Base-by-base conservation (phyloP, 2,888 invertebrate genomes). In the Ennomos fuscantarius region DNA sequence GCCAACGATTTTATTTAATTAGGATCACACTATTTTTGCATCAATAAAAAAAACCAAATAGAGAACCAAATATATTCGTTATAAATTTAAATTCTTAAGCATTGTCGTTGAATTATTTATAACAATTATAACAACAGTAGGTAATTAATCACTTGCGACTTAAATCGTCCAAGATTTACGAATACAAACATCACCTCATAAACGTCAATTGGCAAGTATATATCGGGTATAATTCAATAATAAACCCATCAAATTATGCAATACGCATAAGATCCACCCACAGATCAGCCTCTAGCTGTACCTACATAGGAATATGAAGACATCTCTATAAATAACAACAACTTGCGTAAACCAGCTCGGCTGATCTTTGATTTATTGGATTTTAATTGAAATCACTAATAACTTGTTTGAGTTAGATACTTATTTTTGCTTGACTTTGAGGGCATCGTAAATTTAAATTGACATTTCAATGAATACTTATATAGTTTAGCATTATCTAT, bases 221-320 rank as follows among this genome's bases (percentile, higher is more conserved):
- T 52, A 43, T n/a, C 46, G 46, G 32, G 31, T 47, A 47, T 40
- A 49, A 24, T 24, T 60, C 65, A 76, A 24, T 24, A 68, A 79
- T 77, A 74, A 68, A 75, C 70, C 69, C 74, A 77, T 82, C 78
- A 78, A 74, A 81, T 82, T 82, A 83, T 82, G 79, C 66, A 73
- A 24, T 74, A 81, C 69, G 55, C 62, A 44, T 66, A 71, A 70
- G 65, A 46, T 54, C 75, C 79, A 73, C 79, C 76, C 75, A 78
- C 74, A 53, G 40, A 49, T 55, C 47, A 37, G 63, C 58, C 48
- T 41, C 45, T 42, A 40, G 42, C 40, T 49, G 41, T 31, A n/a
- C n/a, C n/a, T n/a, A n/a, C n/a, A n/a, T n/a, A 44, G 44, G 11
- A n/a, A 36, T 10, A 54, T 63, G 39, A 55, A 65, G 54, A 41